Conservation (phyloP, 2,888 invertebrate genomes). For the Charanyca ferruginea region DNA sequence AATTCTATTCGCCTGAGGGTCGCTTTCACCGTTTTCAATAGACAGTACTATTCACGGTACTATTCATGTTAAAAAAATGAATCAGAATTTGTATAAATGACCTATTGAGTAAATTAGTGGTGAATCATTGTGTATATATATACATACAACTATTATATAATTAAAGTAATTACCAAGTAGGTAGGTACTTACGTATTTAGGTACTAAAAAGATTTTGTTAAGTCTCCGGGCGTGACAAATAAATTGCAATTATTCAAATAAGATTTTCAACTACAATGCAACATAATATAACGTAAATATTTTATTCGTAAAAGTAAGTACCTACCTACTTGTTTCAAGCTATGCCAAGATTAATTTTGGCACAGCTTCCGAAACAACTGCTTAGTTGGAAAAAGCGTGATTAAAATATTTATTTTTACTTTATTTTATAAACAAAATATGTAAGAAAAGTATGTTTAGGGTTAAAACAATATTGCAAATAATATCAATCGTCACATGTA, state of each 20-base stretch:
- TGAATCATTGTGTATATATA: too few species aligned
- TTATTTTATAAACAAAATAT: neutral
- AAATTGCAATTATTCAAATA: neutral
- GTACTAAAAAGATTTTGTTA: too few species aligned
- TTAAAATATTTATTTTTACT: slow-evolving; percentile 2
- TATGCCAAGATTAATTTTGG: slow-evolving; percentile 52
- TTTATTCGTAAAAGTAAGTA: slow-evolving; percentile 26
- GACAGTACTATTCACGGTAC: too few species aligned
- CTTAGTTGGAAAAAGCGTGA: slow-evolving; percentile 14
- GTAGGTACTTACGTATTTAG: too few species aligned
- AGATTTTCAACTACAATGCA: neutral
- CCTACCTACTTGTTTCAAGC: slow-evolving; percentile 19
- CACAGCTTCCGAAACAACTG: slow-evolving; percentile 44
- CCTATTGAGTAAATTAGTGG: too few species aligned
- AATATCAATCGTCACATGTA: neutral
- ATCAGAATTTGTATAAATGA: too few species aligned
- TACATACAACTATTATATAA: too few species aligned
- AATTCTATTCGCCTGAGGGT: too few species aligned
- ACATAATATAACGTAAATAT: slow-evolving; percentile 26
- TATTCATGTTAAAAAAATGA: too few species aligned
- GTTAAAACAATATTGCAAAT: neutral
- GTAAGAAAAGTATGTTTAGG: neutral
- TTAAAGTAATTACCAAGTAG: too few species aligned
- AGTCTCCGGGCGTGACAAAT: neutral
- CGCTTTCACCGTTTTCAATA: too few species aligned